Percentiles rank a stretch among this genome's conserved stretches.
These are phyloP conservation scores for Tauraco hartlaubi DNA, from an alignment of 2,797 vertebrate genomes.

Conservation along the genomic window DNA sequence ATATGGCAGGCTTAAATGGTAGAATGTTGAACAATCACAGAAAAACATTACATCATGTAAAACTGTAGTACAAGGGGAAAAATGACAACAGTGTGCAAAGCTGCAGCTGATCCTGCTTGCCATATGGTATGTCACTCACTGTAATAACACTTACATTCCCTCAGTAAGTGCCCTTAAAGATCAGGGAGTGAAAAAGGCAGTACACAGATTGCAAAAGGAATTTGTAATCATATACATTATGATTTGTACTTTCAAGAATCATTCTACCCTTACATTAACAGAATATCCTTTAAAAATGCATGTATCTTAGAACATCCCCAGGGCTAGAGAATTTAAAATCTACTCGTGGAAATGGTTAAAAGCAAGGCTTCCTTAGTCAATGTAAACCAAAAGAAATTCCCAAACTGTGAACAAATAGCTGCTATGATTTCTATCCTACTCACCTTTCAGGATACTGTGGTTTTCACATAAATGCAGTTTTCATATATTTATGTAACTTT, in stretches of 20 bases:
- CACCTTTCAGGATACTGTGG: not conserved
- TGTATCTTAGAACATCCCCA: not conserved
- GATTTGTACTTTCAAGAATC: not conserved
- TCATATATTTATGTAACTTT: not conserved
- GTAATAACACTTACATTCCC: constrained; percentile 48
- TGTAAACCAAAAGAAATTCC: not conserved
- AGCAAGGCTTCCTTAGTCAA: not conserved
- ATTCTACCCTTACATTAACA: not conserved
- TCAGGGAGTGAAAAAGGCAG: constrained; percentile 45
- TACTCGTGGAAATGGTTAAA: not conserved
- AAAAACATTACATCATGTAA: constrained; percentile 38
- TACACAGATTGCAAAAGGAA: constrained; percentile 44
- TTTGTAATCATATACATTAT: constrained; percentile 14
- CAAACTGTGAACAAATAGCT: not conserved
- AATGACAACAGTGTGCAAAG: constrained; percentile 44
- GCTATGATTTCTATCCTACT: not conserved
- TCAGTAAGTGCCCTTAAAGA: constrained; percentile 65
- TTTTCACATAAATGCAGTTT: not conserved
- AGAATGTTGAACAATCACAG: constrained; percentile 59
- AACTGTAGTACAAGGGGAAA: constrained; percentile 14
- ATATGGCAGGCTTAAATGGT: constrained; percentile 19
- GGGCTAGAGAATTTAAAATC: not conserved
- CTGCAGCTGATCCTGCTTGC: constrained; percentile 53
- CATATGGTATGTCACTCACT: constrained; percentile 48
- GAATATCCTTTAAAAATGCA: not conserved